Percentiles rank a stretch among this genome's conserved stretches.
These are phyloP conservation scores for Chaenogobius annularis DNA, from an alignment of 2,113 vertebrate genomes.

Conservation along the genomic window DNA sequence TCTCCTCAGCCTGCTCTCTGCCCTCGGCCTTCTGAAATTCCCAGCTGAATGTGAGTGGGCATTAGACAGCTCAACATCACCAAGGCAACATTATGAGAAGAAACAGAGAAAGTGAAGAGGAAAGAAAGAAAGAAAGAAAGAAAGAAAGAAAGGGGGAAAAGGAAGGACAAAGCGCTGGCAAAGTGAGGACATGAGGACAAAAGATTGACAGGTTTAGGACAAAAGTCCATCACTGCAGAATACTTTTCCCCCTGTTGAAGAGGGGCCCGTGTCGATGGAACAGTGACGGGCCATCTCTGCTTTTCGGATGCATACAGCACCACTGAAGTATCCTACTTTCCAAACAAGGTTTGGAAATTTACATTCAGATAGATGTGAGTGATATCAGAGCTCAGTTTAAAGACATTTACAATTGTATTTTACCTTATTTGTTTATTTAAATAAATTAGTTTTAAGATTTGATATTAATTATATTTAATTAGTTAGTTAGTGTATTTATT, in stretches of 20 bases:
- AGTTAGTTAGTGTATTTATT: too few species aligned
- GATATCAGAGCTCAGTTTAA: too few species aligned
- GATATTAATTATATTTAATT: too few species aligned
- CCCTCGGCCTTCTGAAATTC: constrained; percentile 29
- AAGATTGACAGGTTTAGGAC: constrained; percentile 42
- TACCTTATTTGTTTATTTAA: too few species aligned
- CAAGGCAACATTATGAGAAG: constrained; percentile 52
- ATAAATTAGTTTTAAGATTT: too few species aligned
- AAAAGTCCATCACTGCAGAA: constrained; percentile 21
- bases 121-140: background rate
- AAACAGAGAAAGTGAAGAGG: constrained; percentile 19
- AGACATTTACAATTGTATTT: too few species aligned
- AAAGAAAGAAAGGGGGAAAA: constrained; percentile 9
- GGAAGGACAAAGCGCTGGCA: constrained; percentile 15
- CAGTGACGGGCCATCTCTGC: constrained; percentile 4
- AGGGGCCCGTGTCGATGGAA: constrained; percentile 11
- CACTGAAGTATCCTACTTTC: background rate
- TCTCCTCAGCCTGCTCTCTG: constrained; percentile 15
- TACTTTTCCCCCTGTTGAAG: constrained; percentile 15
- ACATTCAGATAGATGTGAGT: too few species aligned
- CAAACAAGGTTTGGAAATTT: too few species aligned
- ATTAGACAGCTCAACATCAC: constrained; percentile 45
- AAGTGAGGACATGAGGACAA: constrained; percentile 40
- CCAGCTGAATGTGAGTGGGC: constrained; percentile 22
- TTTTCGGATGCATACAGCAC: constrained; percentile 18